Evolutionary conservation across 2,888 invertebrate genomes (phyloP).

Genomic region (Nineta flava): DNA sequence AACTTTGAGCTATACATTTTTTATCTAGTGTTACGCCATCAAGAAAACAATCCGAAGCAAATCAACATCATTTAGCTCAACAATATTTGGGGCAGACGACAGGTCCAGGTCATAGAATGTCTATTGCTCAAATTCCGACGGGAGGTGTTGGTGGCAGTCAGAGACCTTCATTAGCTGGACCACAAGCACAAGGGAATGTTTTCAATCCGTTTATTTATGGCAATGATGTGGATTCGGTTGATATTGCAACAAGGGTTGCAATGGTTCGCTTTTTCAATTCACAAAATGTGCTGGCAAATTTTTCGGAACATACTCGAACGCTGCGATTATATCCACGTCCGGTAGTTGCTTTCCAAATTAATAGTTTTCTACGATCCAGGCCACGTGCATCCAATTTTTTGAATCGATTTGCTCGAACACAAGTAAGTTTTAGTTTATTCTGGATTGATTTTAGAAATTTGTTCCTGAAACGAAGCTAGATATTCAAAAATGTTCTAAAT

Average conservation of each 20-base stretch:
- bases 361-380: slow-evolving; percentile 87
- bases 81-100: not conserved
- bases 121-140: slow-evolving; percentile 18
- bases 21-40: not conserved
- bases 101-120: slow-evolving; percentile 9
- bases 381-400: slow-evolving; percentile 80
- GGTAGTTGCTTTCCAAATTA: slow-evolving; percentile 96
- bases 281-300: slow-evolving; percentile 90
- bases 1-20: not conserved
- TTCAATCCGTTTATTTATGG: slow-evolving; percentile 84
- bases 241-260: slow-evolving; percentile 93
- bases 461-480: not conserved
- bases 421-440: slow-evolving; percentile 33
- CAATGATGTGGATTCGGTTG: slow-evolving; percentile 93
- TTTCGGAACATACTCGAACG: slow-evolving; percentile 94
- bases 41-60: not conserved
- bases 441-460: no score
- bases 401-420: slow-evolving; percentile 83
- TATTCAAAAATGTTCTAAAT: no score
- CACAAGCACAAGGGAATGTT: slow-evolving; percentile 35
- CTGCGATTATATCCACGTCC: slow-evolving; percentile 91
- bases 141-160: slow-evolving; percentile 23
- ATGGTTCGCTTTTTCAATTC: slow-evolving; percentile 99
- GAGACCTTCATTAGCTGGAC: slow-evolving; percentile 32
- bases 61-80: not conserved